Evolutionary conservation across 2,797 vertebrate species (phyloP), one percentile per base, ranked within the genome.

Genomic region (Hozukius guyotensis): DNA sequence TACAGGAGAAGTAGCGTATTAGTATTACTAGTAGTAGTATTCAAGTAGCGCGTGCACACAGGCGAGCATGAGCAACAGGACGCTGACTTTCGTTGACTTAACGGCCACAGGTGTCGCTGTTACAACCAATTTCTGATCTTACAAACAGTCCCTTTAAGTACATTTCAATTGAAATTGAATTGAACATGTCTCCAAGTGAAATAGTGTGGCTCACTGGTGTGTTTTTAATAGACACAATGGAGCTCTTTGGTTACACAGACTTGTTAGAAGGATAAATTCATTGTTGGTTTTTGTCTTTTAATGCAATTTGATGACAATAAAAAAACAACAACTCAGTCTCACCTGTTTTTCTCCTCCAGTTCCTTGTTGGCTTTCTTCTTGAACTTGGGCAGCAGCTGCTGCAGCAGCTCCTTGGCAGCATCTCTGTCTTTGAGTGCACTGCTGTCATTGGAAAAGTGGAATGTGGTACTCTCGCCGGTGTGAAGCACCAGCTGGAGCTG

Each of bases 291-390:
- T 75, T 4, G 5, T 25, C 2, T 72, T 66, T 42, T 12, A n/a
- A 38, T 36, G 49, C 1, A 2, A 49, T 55, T 32, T 52, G 5
- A 24, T 66, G 3, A 22, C 3, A 24, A 24, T 14, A 42, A 13
- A 2, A 22, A 42, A 42, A 42, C 14, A 20, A 20, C 31, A 25
- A 1, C 5, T 2, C 1, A 27, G 12, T 42, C 77, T 95, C 85
- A 98, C 99, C 98, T 97, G 96, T 99, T 99, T 92, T 99, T 99
- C 89, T 99, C 98, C 86, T 99, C 98, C 67, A 99, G 95, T 83
- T 99, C 98, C 92, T 99, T 99, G 94, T 99, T 99, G 70, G 99
- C 97, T 96, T 99, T 99, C 94, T 97, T 98, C 94, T 99, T 99
- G 94, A 99, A 99, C 88, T 98, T 99, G 73, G 98, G 98, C 74